Evolutionary conservation across 1,140 invertebrate genomes (phyloP).

Genomic region (Drosophila sechellia): DNA sequence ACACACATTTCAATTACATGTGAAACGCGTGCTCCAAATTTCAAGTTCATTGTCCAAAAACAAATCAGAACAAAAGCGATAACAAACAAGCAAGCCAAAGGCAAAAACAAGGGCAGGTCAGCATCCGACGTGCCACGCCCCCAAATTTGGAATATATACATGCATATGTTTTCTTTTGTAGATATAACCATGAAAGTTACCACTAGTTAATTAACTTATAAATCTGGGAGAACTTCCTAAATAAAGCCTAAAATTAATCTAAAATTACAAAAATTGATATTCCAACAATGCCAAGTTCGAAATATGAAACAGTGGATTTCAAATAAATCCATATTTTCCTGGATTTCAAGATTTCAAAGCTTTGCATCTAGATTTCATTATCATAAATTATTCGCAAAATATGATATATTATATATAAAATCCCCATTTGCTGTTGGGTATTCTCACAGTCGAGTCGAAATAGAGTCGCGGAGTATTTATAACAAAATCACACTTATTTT

Average conservation of each 20-base stretch:
- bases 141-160: background rate
- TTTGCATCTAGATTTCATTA: too few species aligned
- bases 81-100: slow-evolving; percentile 12
- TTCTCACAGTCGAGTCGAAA: background rate
- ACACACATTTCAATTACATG: slow-evolving; percentile 64
- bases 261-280: too few species aligned
- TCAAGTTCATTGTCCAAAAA: slow-evolving; percentile 70
- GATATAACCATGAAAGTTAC: too few species aligned
- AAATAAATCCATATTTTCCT: too few species aligned
- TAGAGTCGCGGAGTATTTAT: background rate
- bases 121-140: slow-evolving; percentile 19
- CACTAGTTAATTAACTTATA: too few species aligned
- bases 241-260: too few species aligned
- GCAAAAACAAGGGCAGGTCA: slow-evolving; percentile 44
- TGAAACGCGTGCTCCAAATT: slow-evolving; percentile 61
- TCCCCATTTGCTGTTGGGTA: background rate
- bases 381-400: too few species aligned
- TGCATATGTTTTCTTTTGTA: too few species aligned
- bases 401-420: background rate
- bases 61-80: slow-evolving; percentile 23
- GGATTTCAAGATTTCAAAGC: too few species aligned
- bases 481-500: slow-evolving; percentile 37
- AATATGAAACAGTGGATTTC: too few species aligned
- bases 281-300: too few species aligned
- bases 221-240: too few species aligned